A percentile compares a stretch with the other conserved stretches of the same genome.
Evolutionary conservation across 2,113 vertebrate species (phyloP).

Genomic region (Montifringilla adamsi): DNA sequence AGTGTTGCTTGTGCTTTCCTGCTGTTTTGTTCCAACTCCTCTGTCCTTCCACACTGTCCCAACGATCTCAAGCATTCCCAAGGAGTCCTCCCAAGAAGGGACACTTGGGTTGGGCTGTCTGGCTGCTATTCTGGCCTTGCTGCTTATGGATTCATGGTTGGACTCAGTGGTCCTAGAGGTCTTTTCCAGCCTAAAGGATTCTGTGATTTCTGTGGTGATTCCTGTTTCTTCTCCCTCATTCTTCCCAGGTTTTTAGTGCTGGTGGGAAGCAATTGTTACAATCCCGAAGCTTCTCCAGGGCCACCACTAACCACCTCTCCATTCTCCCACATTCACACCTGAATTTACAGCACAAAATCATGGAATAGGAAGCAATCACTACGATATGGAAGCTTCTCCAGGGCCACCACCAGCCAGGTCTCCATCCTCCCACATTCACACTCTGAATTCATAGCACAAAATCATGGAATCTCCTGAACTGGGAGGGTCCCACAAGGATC

Average conservation of each 20-base stretch:
- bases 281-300: background rate
- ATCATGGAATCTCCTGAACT: background rate
- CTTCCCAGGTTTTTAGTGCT: background rate
- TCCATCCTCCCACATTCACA: rapidly evolving
- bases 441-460: rapidly evolving
- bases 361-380: background rate
- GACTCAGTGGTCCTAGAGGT: rapidly evolving
- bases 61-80: background rate
- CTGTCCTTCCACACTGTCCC: background rate
- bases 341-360: rapidly evolving
- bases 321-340: background rate
- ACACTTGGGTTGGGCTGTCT: background rate
- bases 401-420: rapidly evolving
- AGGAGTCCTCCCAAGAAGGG: background rate
- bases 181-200: background rate
- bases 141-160: background rate
- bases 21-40: background rate
- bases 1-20: background rate
- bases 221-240: rapidly evolving
- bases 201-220: background rate
- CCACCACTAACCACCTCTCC: background rate
- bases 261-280: background rate
- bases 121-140: background rate
- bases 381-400: background rate
- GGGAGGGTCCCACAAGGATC: background rate